Base-by-base conservation (phyloP, 2,797 vertebrate species). In the Lophius americanus region DNA sequence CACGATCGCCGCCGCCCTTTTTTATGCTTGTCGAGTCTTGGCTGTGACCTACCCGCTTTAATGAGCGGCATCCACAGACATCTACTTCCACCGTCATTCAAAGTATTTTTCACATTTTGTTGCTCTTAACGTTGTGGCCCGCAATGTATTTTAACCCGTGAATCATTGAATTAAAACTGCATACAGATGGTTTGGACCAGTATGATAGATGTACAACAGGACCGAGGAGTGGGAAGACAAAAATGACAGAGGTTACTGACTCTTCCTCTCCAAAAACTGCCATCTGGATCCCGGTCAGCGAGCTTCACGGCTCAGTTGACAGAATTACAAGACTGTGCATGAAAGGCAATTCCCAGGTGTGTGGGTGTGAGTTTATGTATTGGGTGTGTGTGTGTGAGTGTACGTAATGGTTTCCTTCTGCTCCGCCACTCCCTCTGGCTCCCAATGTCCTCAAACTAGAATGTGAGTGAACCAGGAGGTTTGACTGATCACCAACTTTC, bases 101-200 rank as follows among this genome's bases (percentile, higher is more conserved):
- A 68, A 65, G 54, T 59, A 60, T 86, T 64, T 78, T 77, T 69
- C 72, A 73, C 64, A 53, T 77, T 64, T 9, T 11, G 65, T 48
- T 64, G 70, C 59, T 75, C 73, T 76, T 8, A 50, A 73, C 83
- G 77, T 76, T 74, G 74, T 61, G 70, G 68, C 68, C 55, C 42
- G 46, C 62, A 70, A 57, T 13, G 64, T 39, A 50, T 10, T 1
- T 23, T 23, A 23, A 23, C 23, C 23, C 23, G 60, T 83, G 80
- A 87, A 71, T 89, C 80, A 81, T 46, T 23, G 66, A 61, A 51
- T 60, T 66, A 59, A 77, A 65, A 36, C 36, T 36, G 50, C 36
- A 23, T 23, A 23, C 57, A 23, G 41, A 60, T 11, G 9, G 51
- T 46, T 58, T 43, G 57, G 65, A 64, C 61, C n/a, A 5, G 39